These are phyloP conservation scores for Distichodus sexfasciatus DNA, from an alignment of 2,797 vertebrate species.

Conservation along the genomic window DNA sequence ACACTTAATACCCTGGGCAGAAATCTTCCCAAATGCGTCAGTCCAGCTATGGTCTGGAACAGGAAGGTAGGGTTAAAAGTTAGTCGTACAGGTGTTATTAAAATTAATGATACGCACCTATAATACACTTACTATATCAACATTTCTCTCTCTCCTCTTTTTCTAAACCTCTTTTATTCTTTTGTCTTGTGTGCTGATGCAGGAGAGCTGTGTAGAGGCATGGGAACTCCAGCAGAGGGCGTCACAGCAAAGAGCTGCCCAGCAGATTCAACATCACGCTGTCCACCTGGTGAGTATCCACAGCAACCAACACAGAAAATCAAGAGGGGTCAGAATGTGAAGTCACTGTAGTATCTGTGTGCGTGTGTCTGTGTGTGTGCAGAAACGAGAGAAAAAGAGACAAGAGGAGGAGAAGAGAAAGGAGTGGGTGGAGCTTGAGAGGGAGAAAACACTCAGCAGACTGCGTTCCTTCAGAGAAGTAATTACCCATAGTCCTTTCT, in stretches of 20 bases:
- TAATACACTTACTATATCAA: too few species aligned
- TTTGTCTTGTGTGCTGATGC: constrained; percentile 26
- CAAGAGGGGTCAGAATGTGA: too few species aligned
- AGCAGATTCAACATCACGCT: constrained; percentile 83
- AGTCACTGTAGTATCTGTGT: constrained; percentile 48
- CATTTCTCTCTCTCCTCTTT: too few species aligned
- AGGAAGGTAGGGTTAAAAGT: too few species aligned
- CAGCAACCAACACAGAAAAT: constrained; percentile 30
- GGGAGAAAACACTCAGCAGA: constrained; percentile 88
- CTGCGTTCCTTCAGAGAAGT: constrained; percentile 90
- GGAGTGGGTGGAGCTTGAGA: constrained; percentile 87
- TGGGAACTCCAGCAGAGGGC: constrained; percentile 74
- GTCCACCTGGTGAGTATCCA: constrained; percentile 83
- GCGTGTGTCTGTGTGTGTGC: constrained; percentile 53
- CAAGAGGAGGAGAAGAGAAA: constrained; percentile 88
- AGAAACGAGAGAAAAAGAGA: constrained; percentile 89
- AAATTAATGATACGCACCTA: too few species aligned
- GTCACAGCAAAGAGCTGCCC: constrained; percentile 67
- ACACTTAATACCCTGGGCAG: too few species aligned
- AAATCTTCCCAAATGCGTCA: too few species aligned
- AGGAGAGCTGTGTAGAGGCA: constrained; percentile 88
- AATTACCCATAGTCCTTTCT: constrained; percentile 36
- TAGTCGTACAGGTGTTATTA: too few species aligned
- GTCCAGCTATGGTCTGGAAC: too few species aligned
- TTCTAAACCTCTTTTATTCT: too few species aligned